These are phyloP conservation scores for Corythucha ciliata DNA, from an alignment of 2,888 invertebrate genomes.

Conservation along the genomic window DNA sequence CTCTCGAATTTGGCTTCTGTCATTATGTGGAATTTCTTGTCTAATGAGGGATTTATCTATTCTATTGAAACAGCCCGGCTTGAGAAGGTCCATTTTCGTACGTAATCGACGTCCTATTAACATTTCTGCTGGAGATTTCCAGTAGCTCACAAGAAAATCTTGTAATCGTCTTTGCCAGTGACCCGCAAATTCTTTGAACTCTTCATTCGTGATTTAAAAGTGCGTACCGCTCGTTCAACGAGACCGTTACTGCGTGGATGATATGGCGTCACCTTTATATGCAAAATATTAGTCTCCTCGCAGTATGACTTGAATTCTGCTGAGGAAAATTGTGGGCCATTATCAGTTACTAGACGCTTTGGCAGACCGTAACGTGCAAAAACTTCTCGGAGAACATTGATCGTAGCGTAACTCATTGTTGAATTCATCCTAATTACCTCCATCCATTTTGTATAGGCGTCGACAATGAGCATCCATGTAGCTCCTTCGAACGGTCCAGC, in stretches of 20 bases:
- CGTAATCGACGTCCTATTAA: slow-evolving; percentile 31
- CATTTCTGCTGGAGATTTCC: slow-evolving; percentile 31
- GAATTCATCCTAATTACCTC: slow-evolving; percentile 19
- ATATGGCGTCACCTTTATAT: slow-evolving; percentile 26
- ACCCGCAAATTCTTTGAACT: slow-evolving; percentile 12
- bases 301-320: not conserved
- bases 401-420: not conserved
- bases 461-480: slow-evolving; percentile 34
- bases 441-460: slow-evolving; percentile 33
- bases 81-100: slow-evolving; percentile 29
- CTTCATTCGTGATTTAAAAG: slow-evolving; percentile 29
- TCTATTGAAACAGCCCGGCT: not conserved
- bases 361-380: slow-evolving; percentile 29
- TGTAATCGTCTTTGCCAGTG: slow-evolving; percentile 25
- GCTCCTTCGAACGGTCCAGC: slow-evolving; percentile 28
- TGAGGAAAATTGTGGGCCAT: slow-evolving; percentile 3
- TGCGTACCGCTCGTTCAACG: slow-evolving; percentile 35
- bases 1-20: not conserved
- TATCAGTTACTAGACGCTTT: slow-evolving; percentile 19
- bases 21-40: not conserved
- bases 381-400: not conserved
- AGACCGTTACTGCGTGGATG: slow-evolving; percentile 33
- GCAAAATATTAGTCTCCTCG: not conserved
- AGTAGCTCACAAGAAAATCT: slow-evolving; percentile 22
- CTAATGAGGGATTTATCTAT: not conserved